A percentile compares a stretch with the other conserved stretches of the same genome.
Conservation (phyloP, 2,113 vertebrate species). For the Chaetodon trifascialis region DNA sequence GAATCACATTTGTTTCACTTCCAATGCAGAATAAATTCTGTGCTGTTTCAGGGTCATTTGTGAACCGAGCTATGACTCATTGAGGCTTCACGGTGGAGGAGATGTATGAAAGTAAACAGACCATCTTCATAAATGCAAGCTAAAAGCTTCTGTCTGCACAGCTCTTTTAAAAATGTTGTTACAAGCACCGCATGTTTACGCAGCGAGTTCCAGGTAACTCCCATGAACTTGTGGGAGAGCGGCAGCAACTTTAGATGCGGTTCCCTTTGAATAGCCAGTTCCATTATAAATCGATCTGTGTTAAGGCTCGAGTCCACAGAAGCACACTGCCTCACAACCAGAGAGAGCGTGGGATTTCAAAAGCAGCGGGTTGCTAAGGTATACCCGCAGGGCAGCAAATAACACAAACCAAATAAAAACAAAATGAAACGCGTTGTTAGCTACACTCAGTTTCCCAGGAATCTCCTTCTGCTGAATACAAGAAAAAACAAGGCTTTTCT, state of each 20-base stretch:
- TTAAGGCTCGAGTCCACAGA: constrained; percentile 5
- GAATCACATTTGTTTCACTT: no score
- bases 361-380: constrained; percentile 39
- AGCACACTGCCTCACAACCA: constrained; percentile 15
- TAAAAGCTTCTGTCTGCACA: neutral
- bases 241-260: constrained; percentile 28
- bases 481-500: neutral
- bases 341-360: constrained; percentile 44
- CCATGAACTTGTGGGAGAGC: neutral
- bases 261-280: constrained; percentile 41
- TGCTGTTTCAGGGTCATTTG: neutral
- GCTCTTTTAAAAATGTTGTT: neutral
- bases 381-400: neutral
- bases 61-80: neutral
- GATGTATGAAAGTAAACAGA: neutral
- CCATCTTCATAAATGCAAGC: neutral
- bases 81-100: neutral
- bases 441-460: neutral
- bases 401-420: neutral
- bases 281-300: constrained; percentile 34
- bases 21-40: no score
- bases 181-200: neutral
- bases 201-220: constrained; percentile 27
- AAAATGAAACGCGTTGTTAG: neutral
- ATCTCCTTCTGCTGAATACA: constrained; percentile 11